Base-by-base conservation (phyloP, 2,797 vertebrate genomes). In the Poeciliopsis infans region DNA sequence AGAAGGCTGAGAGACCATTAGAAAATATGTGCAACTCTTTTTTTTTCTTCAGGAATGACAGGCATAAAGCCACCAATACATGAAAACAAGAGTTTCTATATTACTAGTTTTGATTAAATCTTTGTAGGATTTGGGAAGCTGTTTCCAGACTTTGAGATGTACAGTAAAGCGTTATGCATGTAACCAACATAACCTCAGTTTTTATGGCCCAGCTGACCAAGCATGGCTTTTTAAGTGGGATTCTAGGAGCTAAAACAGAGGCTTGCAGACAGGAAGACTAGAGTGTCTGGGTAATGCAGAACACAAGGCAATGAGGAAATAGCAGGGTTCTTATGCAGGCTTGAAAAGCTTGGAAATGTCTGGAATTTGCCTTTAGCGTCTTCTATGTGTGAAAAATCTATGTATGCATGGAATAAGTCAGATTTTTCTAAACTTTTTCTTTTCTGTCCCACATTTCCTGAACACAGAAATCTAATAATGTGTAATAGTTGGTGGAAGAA, bases 211-310 rank as follows among this genome's bases (percentile, higher is more conserved):
- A 55, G 72, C 36, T 74, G 49, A 25, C 23, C 49, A 53, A 41
- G 33, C 49, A 41, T 7, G n/a, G 49, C 49, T 31, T 46, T 70
- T 70, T 13, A 46, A 70, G 43, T 70, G 43, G 41, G 68, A 70
- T 28, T 70, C n/a, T 45, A 46, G 49, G 36, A 74, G 49, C 49
- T 53, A 53, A 39, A 74, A 74, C 33, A 33, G 47, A 33, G 33
- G 13, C 47, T 53, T 73, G 23, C 36, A 47, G 57, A 57, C 57
- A 69, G 39, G 23, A 70, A 45, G 68, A 70, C 68, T 28, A 70
- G 43, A 45, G 25, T 46, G 68, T 70, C n/a, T 70, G 68, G 80
- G 75, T 76, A 53, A 70, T 70, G 68, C 45, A 70, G 25, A 28
- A 10, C 41, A 46, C 68, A 28, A 70, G 41, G 68, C 68, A 28